A percentile compares a stretch with the other conserved stretches of the same genome.
Evolutionary conservation across 2,113 vertebrate genomes (phyloP).

Genomic region (Brachyhypopomus occidentalis): DNA sequence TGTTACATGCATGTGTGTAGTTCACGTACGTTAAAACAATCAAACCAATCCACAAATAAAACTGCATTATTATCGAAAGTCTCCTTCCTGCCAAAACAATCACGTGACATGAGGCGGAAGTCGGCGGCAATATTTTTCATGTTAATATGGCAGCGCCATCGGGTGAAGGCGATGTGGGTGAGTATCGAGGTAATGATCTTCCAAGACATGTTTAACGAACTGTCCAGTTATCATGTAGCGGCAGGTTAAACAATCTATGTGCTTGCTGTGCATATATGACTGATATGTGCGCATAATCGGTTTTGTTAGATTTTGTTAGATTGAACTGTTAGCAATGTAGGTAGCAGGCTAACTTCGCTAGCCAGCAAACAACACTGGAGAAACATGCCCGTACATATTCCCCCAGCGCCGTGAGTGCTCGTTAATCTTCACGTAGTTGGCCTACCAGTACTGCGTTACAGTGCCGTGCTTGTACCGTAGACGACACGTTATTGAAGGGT

Average conservation of each 20-base stretch:
- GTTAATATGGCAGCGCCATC: conserved; percentile 73
- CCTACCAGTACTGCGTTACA: too few species aligned
- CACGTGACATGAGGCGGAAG: conserved; percentile 56
- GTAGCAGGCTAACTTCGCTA: background rate
- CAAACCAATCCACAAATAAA: background rate
- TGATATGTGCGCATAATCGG: too few species aligned
- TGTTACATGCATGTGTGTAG: too few species aligned
- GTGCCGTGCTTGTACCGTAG: too few species aligned
- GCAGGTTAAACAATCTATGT: too few species aligned
- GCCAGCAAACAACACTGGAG: background rate
- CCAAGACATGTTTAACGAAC: background rate
- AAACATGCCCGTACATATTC: conserved; percentile 53
- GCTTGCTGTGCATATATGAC: too few species aligned
- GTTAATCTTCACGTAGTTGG: background rate
- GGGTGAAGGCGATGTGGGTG: conserved; percentile 68
- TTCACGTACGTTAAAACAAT: too few species aligned
- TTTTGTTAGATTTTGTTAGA: too few species aligned
- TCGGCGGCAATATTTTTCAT: conserved; percentile 29
- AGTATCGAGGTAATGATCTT: background rate
- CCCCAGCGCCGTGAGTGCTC: background rate
- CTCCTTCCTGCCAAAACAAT: conserved; percentile 2
- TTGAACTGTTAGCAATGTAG: background rate
- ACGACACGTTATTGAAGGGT: too few species aligned
- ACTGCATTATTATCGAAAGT: background rate
- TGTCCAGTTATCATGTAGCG: too few species aligned